A percentile compares a stretch with the other conserved stretches of the same genome.
phyloP scores from a whole-genome alignment of 2,888 invertebrate genomes.

The Reticulitermes lucifugus region DNA sequence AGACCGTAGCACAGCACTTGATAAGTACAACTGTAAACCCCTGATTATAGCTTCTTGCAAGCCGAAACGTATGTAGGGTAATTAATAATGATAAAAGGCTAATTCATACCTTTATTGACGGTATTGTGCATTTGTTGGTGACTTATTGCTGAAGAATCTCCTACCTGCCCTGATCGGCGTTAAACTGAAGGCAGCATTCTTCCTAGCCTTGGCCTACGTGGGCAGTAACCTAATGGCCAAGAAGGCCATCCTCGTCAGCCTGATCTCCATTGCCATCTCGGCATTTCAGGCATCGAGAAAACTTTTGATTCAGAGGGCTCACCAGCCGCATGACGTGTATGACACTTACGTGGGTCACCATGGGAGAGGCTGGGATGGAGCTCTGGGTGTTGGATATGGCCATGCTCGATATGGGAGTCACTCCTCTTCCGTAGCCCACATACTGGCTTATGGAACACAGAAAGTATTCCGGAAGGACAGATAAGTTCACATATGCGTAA shows the following conservation, averaged over 20 bases:
- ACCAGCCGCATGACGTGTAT: slow-evolving; percentile 51
- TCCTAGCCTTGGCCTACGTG: slow-evolving; percentile 69
- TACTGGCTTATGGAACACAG: slow-evolving; percentile 67
- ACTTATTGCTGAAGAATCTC: slow-evolving; percentile 64
- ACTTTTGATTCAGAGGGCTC: slow-evolving; percentile 58
- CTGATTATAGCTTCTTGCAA: no score
- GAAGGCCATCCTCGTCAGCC: slow-evolving; percentile 71
- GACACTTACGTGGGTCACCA: slow-evolving; percentile 53
- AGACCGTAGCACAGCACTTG: no score
- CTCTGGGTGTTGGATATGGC: slow-evolving; percentile 61
- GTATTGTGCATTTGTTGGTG: no score
- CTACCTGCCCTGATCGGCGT: slow-evolving; percentile 70
- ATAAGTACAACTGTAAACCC: no score
- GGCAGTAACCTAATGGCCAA: slow-evolving; percentile 72
- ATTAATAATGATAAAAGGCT: no score
- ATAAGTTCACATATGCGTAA: background rate
- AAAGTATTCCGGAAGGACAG: slow-evolving; percentile 55
- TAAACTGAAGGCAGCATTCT: slow-evolving; percentile 70
- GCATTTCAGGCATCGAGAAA: slow-evolving; percentile 60
- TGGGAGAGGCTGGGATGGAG: slow-evolving; percentile 53
- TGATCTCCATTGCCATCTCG: slow-evolving; percentile 70
- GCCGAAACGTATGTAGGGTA: no score
- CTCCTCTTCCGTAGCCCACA: slow-evolving; percentile 67
- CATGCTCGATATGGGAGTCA: slow-evolving; percentile 64
- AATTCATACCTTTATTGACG: no score